Evolutionary conservation across 2,888 invertebrate genomes (phyloP), one percentile per base, ranked within the genome.

Genomic region (Cosmorhoe ocellata): DNA sequence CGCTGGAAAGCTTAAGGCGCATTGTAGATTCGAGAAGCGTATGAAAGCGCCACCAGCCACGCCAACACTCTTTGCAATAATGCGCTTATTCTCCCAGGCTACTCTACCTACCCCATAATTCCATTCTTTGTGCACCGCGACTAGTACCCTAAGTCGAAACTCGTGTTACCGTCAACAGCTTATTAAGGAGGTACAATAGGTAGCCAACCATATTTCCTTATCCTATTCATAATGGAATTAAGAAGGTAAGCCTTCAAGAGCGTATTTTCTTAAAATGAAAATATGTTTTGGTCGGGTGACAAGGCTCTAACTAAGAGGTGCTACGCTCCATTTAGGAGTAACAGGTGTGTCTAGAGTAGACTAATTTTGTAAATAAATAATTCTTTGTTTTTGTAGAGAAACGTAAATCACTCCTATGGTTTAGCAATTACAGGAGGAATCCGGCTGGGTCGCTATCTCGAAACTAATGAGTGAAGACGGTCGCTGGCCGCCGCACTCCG

Each of bases 11-110:
- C 82, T 84, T 81, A 84, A 74, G 67, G 69, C 74, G 69, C 78
- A 86, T 87, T 86, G 84, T 84, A 85, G 74, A 86, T 86, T 80
- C 86, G 79, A 71, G 71, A 63, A 67, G 74, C 82, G 81, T 84
- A 69, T 69, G 43, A 43, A 66, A 74, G 72, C 71, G 60, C 67
- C 63, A 71, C 71, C 68, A 42, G 51, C 62, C 47, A 62, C 71
- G 62, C 24, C 69, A 43, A 30, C 48, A 63, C 67, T 71, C 76
- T 84, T 75, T 78, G 81, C 82, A 80, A 79, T 89, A 88, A 87
- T 87, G 81, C 87, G 82, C 86, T 87, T 87, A 86, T 63, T 53
- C 54, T 59, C 71, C 78, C 73, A 74, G 71, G 79, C 76, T 76
- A 46, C 45, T 51, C 45, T 37, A 74, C 71, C 69, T 75, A 78